Conservation (phyloP, 2,888 invertebrate species). For the Platycnemis pennipes region DNA sequence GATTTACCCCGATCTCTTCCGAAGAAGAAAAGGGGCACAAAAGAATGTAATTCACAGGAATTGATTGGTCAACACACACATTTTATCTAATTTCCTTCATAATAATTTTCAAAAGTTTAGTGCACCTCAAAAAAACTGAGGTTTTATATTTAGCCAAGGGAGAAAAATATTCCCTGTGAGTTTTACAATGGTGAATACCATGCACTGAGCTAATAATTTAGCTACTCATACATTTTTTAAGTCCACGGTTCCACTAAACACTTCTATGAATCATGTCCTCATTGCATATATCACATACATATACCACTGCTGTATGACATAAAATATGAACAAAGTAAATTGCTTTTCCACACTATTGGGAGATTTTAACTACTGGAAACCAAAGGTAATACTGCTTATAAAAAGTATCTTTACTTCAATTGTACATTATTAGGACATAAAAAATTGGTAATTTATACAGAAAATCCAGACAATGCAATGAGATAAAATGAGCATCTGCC, state of each 20-base stretch:
- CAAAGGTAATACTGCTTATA: constrained; percentile 60
- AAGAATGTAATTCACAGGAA: no score
- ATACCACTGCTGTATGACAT: neutral
- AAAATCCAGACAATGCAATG: constrained; percentile 58
- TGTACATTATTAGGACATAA: constrained; percentile 65
- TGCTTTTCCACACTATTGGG: neutral
- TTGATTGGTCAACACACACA: neutral
- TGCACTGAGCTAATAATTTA: neutral
- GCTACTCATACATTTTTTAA: neutral
- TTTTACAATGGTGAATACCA: neutral
- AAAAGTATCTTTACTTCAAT: constrained; percentile 65
- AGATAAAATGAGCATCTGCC: constrained; percentile 61
- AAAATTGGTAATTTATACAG: constrained; percentile 59
- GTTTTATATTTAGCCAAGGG: neutral
- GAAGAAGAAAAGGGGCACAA: no score
- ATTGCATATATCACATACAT: neutral
- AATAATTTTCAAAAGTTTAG: neutral
- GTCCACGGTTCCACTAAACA: neutral
- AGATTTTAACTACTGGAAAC: constrained; percentile 30
- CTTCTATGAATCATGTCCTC: neutral
- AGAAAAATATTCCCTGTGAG: neutral
- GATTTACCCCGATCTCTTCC: no score
- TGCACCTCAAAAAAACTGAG: neutral
- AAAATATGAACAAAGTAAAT: neutral
- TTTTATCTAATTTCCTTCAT: neutral